Evolutionary conservation across 1,140 invertebrate species (phyloP), one percentile per base, ranked within the genome.

Genomic region (Cherax destructor): DNA sequence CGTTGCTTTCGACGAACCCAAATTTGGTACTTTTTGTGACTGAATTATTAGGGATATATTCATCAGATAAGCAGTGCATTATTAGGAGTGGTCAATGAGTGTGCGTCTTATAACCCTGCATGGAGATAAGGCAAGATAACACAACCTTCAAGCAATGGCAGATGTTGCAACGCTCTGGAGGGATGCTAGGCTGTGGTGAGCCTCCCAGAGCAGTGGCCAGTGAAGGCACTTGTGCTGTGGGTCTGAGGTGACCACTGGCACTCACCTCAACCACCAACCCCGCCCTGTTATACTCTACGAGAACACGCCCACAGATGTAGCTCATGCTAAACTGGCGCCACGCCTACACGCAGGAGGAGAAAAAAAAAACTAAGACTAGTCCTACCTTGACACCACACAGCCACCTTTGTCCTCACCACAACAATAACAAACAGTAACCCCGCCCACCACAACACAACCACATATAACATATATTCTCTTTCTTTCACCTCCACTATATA

Each of bases 31-130:
- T 91, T 91, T 91, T 84, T 84, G 88, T 79, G 76, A 72, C 81
- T 52, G 83, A 84, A 91, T 91, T 91, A 91, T 91, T 91, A 91
- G 80, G 88, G 80, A 91, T 91, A 85, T 91, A 85, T 91, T 91
- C 81, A 83, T 78, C 85, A 79, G 76, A 91, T 84, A 85, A 91
- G 49, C 83, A 79, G 83, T 91, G 88, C 72, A 91, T 91, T 91
- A 91, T 91, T 65, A 85, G 77, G 72, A 69, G n/a, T 78, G 59
- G 61, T 52, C 72, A 78, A 78, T 52, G 81, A 52, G 18, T 79
- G 86, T 30, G 72, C 47, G 83, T 59, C 59, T 59, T 47, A 78
- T 56, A 76, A 65, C n/a, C 72, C 69, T n/a, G 79, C 50, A 49
- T 76, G 59, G 24, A 65, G 41, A n/a, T 56, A 88, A 65, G 30